Conservation (phyloP, 1,140 invertebrate species). For the Zophobas morio region DNA sequence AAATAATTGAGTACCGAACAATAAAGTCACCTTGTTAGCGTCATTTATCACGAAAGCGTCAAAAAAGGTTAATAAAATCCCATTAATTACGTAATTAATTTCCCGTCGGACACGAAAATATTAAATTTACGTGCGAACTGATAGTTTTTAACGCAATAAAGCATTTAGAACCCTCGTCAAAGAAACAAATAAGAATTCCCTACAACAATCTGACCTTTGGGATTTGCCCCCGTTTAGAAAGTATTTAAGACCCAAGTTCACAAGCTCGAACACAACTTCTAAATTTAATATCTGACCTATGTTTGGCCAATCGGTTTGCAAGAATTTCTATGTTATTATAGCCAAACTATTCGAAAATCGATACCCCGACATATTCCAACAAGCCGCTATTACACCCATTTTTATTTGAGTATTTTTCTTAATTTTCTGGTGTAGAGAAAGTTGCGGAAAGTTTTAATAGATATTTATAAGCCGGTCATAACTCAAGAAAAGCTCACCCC, state of each 20-base stretch:
- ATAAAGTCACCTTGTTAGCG: slow-evolving; percentile 32
- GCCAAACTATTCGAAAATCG: slow-evolving; percentile 24
- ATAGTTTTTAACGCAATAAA: slow-evolving; percentile 3
- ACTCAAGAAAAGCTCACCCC: slow-evolving; percentile 20
- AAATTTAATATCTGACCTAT: slow-evolving; percentile 34
- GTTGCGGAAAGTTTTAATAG: slow-evolving; percentile 36
- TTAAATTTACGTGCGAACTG: neutral
- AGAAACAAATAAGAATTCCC: slow-evolving; percentile 8
- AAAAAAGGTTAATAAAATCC: neutral
- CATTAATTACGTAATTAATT: slow-evolving; percentile 29
- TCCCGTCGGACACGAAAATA: slow-evolving; percentile 15
- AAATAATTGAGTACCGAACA: slow-evolving; percentile 31
- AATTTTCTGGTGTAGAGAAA: slow-evolving; percentile 3
- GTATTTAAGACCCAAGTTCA: slow-evolving; percentile 20
- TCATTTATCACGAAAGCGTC: slow-evolving; percentile 18
- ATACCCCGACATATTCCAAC: neutral
- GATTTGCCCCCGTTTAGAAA: slow-evolving; percentile 10
- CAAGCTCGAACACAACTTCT: slow-evolving; percentile 13
- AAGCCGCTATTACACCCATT: too few species aligned
- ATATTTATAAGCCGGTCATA: slow-evolving; percentile 34
- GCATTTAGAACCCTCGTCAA: neutral
- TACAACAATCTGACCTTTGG: slow-evolving; percentile 18
- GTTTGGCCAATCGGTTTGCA: slow-evolving; percentile 27
- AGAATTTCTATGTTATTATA: slow-evolving; percentile 25
- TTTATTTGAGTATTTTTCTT: slow-evolving; percentile 24